These are phyloP conservation scores for Dryoscopus gambensis DNA, from an alignment of 2,113 vertebrate species.

Conservation along the genomic window DNA sequence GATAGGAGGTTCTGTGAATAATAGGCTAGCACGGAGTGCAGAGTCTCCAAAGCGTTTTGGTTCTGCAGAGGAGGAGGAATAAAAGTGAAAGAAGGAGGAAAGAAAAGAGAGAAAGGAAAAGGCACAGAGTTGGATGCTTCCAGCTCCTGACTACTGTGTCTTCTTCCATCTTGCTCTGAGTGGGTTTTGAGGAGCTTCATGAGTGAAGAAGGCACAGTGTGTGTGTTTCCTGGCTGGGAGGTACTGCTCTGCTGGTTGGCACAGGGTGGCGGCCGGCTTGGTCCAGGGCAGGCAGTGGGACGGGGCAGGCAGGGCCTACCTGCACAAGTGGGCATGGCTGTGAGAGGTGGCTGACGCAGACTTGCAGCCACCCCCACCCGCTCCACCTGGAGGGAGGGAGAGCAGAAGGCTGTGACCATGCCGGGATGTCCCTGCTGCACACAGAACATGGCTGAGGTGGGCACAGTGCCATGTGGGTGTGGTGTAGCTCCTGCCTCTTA, in stretches of 20 bases:
- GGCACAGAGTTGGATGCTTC: neutral
- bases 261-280: neutral
- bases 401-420: neutral
- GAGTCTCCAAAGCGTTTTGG: slow-evolving; percentile 16
- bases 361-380: neutral
- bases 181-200: neutral
- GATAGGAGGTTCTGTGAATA: slow-evolving; percentile 45
- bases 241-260: rapidly evolving
- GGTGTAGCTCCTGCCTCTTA: neutral
- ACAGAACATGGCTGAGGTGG: rapidly evolving
- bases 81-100: neutral
- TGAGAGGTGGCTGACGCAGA: neutral
- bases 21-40: neutral
- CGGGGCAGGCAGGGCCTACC: neutral
- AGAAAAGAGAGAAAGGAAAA: neutral
- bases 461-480: neutral
- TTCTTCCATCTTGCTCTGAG: neutral
- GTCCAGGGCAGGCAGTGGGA: neutral
- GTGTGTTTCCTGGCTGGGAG: neutral
- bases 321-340: neutral
- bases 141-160: neutral
- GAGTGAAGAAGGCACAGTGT: neutral
- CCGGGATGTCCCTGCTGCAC: neutral
- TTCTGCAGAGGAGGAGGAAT: neutral
- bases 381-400: neutral